Percentiles rank a stretch among this genome's conserved stretches.
phyloP scores from a whole-genome alignment of 2,113 vertebrate species.

The Synchiropus splendidus region DNA sequence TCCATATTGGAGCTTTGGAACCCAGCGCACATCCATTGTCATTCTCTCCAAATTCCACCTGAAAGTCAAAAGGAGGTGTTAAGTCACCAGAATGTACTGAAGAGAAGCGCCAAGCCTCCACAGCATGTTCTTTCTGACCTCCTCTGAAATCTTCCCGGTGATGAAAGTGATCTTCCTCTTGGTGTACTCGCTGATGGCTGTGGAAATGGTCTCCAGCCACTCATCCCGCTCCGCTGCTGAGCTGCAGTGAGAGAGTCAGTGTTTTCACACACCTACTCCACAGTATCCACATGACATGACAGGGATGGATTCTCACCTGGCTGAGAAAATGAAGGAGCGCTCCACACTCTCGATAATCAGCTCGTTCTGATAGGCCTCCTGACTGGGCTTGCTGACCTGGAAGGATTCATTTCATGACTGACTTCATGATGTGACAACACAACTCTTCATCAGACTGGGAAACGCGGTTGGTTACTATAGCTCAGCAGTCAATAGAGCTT shows the following conservation, averaged over 20 bases:
- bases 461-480: too few relatives aligned
- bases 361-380: conserved; percentile 93
- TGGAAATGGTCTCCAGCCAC: conserved; percentile 88
- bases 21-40: conserved; percentile 73
- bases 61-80: neutral
- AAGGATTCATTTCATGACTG: conserved; percentile 8
- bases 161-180: conserved; percentile 90
- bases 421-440: too few relatives aligned
- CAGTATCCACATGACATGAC: too few relatives aligned
- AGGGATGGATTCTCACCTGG: conserved; percentile 67
- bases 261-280: neutral
- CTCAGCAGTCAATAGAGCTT: too few relatives aligned
- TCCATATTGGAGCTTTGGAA: conserved; percentile 95
- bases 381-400: conserved; percentile 91
- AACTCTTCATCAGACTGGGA: too few relatives aligned
- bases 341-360: conserved; percentile 96
- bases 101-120: too few relatives aligned
- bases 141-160: conserved; percentile 74
- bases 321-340: conserved; percentile 94
- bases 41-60: conserved; percentile 64
- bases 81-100: too few relatives aligned
- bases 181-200: conserved; percentile 82
- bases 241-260: conserved; percentile 49
- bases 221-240: conserved; percentile 88
- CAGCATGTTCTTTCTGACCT: conserved; percentile 50